A percentile compares a stretch with the other conserved stretches of the same genome.
These are phyloP conservation scores for Carposina sasakii DNA, from an alignment of 1,140 invertebrate species.

Conservation along the genomic window DNA sequence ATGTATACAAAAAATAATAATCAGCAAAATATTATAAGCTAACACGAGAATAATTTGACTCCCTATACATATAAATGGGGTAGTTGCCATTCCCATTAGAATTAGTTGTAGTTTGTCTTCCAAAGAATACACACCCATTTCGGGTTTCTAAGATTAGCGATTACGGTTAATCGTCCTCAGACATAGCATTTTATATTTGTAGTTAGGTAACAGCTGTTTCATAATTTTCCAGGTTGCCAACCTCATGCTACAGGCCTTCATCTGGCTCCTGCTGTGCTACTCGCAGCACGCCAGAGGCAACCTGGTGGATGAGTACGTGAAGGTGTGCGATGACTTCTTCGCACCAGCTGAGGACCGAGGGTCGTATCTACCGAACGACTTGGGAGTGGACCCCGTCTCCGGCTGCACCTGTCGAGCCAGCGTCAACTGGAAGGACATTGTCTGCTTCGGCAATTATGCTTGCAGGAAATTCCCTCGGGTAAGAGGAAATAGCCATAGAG, in stretches of 20 bases:
- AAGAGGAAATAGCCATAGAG: no score
- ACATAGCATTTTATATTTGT: no score
- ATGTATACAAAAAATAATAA: no score
- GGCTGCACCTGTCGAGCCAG: constrained; percentile 53
- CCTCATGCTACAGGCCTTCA: not conserved
- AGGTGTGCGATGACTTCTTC: constrained; percentile 37
- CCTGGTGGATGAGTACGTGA: constrained; percentile 47
- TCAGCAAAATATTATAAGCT: no score
- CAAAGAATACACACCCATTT: no score
- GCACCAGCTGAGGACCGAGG: constrained; percentile 33
- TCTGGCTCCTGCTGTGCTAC: constrained; percentile 55
- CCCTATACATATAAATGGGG: no score
- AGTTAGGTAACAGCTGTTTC: no score
- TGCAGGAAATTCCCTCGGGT: constrained; percentile 56
- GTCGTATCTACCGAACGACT: constrained; percentile 35
- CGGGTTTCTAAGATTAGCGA: no score
- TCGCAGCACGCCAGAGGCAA: constrained; percentile 36
- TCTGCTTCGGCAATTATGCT: constrained; percentile 61
- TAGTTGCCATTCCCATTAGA: no score
- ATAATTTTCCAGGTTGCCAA: not conserved
- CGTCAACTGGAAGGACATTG: constrained; percentile 32
- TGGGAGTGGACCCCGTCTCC: constrained; percentile 41
- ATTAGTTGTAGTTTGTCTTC: no score
- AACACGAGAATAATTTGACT: no score
- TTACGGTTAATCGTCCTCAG: no score